Conservation (phyloP, 2,888 invertebrate species). For the Zhuqinia jingwanae region DNA sequence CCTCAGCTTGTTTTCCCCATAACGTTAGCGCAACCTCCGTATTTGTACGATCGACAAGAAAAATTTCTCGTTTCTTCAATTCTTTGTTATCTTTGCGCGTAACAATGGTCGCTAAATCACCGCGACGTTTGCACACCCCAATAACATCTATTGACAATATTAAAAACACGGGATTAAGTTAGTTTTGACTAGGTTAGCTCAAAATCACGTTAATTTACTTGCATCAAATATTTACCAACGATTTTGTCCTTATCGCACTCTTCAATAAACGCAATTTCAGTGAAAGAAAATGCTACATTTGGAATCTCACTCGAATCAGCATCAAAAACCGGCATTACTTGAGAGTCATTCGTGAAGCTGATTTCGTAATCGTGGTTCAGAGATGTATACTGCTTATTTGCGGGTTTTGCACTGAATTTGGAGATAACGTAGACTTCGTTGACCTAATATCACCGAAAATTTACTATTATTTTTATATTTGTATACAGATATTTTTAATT, state of each 20-base stretch:
- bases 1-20: constrained; percentile 95
- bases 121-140: constrained; percentile 89
- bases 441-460: constrained; percentile 82
- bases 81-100: constrained; percentile 90
- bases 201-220: too few species aligned
- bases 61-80: constrained; percentile 93
- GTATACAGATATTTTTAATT: too few species aligned
- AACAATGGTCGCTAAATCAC: constrained; percentile 88
- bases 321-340: constrained; percentile 83
- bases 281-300: constrained; percentile 88
- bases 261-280: constrained; percentile 88
- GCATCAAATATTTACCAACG: too few species aligned
- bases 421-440: constrained; percentile 94
- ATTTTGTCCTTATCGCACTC: constrained; percentile 85
- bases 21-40: constrained; percentile 90
- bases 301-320: constrained; percentile 86
- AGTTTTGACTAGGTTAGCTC: background rate
- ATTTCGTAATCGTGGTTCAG: constrained; percentile 98
- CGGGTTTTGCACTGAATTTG: constrained; percentile 92
- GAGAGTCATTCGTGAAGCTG: constrained; percentile 90
- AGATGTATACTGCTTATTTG: constrained; percentile 93
- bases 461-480: too few species aligned
- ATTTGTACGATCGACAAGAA: constrained; percentile 91
- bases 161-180: too few species aligned
- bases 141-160: constrained; percentile 94